phyloP scores from a whole-genome alignment of 1,140 invertebrate genomes.

The Trypoxylus dichotomus region DNA sequence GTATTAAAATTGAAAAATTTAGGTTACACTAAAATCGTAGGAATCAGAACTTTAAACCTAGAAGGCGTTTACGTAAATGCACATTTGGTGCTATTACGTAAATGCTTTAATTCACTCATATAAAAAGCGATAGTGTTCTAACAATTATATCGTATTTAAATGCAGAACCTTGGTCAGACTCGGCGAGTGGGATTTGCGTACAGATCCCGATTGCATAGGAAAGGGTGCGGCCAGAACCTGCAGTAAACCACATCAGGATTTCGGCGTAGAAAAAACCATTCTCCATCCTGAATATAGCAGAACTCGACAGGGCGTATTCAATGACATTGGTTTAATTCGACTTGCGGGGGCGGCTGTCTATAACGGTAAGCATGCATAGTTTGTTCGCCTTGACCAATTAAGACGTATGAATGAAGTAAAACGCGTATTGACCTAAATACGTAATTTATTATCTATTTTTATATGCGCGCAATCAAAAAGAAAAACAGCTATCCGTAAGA shows the following conservation, averaged over 20 bases:
- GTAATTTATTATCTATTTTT: neutral
- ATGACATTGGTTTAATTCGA: constrained; percentile 68
- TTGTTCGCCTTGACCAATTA: neutral
- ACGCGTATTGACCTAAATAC: neutral
- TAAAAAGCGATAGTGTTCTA: neutral
- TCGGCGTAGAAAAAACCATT: constrained; percentile 42
- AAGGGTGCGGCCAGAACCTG: constrained; percentile 41
- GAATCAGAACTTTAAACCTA: too few species aligned
- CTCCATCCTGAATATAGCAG: constrained; percentile 52
- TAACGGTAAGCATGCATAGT: constrained; percentile 51
- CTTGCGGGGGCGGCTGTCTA: constrained; percentile 55
- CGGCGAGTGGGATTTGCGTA: constrained; percentile 60
- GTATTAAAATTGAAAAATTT: neutral
- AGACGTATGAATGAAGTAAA: neutral
- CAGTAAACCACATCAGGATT: constrained; percentile 43
- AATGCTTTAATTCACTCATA: too few species aligned
- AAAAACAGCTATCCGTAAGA: too few species aligned
- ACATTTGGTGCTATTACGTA: too few species aligned
- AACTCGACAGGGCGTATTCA: constrained; percentile 45
- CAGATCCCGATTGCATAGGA: constrained; percentile 59
- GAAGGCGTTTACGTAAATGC: too few species aligned
- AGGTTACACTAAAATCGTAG: too few species aligned
- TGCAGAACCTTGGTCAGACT: constrained; percentile 58
- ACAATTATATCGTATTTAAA: neutral
- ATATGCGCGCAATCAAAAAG: too few species aligned